Evolutionary conservation across 2,113 vertebrate genomes (phyloP), one percentile per base, ranked within the genome.

Genomic region (Labrus mixtus): DNA sequence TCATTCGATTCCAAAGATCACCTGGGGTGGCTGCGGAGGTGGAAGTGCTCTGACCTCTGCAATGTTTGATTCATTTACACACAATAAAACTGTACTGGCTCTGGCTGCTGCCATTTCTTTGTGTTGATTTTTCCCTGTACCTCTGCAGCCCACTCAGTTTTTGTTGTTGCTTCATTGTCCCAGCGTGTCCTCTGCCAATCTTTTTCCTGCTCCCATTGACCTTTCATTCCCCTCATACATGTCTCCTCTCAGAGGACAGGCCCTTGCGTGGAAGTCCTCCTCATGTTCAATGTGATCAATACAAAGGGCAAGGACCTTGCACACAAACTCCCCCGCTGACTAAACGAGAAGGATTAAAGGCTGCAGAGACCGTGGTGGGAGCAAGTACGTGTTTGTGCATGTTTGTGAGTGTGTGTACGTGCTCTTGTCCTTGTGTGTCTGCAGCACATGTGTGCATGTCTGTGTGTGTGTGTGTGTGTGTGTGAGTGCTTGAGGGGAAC

Each of bases 251-350:
- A 81, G 73, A 84, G 85, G 80, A 89, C 64, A 72, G 82, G 62
- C 64, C 86, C 79, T 84, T 79, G 84, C 56, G 1, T 81, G 48
- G 85, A 88, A 81, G 83, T 84, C 79, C 84, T 80, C 80, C 76
- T 87, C 77, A 81, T 87, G 82, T 89, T 85, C 81, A 83, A 81
- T 87, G 87, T 82, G 87, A 94, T 93, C 92, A 89, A 93, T 93
- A 89, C 81, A 68, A 73, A 89, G 86, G 85, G 82, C 87, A 91
- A 78, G 65, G 89, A 92, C 90, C 90, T 89, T 82, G 83, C 79
- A 86, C 84, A 85, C 88, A 68, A 65, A 81, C 79, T 71, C 73
- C 75, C 82, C 87, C 56, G 53, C 85, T 83, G 79, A 83, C 81
- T 85, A 85, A 90, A 91, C 72, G 65, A 76, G 64, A 73, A 66